A percentile compares a stretch with the other conserved stretches of the same genome.
Conservation (phyloP, 2,888 invertebrate species). For the Campopleginae sp. region DNA sequence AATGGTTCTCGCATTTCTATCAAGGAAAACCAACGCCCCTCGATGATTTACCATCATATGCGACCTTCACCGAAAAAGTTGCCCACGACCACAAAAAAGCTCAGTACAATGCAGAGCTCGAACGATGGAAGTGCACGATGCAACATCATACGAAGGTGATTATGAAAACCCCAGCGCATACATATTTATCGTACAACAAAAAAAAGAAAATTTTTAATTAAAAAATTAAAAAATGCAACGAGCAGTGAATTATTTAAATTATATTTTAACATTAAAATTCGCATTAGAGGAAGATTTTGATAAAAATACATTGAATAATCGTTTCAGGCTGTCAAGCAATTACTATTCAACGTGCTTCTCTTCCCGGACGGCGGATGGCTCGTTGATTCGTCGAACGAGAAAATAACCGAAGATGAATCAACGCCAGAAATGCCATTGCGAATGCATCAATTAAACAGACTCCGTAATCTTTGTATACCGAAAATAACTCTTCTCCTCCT, state of each 20-base stretch:
- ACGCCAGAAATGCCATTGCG: conserved; percentile 86
- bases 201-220: neutral
- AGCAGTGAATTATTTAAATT: neutral
- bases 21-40: conserved; percentile 91
- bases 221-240: neutral
- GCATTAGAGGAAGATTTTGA: neutral
- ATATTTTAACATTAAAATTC: neutral
- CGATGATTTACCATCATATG: conserved; percentile 86
- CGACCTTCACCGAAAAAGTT: conserved; percentile 94
- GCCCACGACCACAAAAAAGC: conserved; percentile 94
- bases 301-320: conserved; percentile 9
- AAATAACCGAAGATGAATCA: conserved; percentile 83
- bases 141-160: conserved; percentile 89
- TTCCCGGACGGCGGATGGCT: conserved; percentile 97
- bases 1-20: conserved; percentile 94
- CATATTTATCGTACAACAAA: neutral
- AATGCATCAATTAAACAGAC: conserved; percentile 89
- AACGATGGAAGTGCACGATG: conserved; percentile 90
- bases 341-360: conserved; percentile 93
- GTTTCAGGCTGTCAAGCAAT: conserved; percentile 89
- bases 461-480: conserved; percentile 93
- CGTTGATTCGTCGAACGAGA: conserved; percentile 88
- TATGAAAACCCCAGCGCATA: neutral
- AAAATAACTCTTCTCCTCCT: conserved; percentile 92
- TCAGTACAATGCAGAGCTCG: conserved; percentile 91